Base-by-base conservation (phyloP, 2,113 vertebrate genomes). In the Amazona vittata region DNA sequence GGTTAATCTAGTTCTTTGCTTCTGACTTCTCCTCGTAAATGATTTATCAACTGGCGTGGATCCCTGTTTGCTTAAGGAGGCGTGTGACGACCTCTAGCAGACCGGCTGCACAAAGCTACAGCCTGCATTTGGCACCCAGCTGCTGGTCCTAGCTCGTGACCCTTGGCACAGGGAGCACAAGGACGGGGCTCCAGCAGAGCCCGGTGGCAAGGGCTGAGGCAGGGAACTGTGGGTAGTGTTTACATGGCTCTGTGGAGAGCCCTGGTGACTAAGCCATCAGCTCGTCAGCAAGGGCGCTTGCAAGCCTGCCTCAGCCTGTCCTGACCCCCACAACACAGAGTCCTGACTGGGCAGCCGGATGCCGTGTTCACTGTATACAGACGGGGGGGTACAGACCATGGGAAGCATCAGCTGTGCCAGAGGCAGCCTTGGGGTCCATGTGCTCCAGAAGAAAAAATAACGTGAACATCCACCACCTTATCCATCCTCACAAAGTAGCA, bases 41-140 rank as follows among this genome's bases (percentile, higher is more conserved):
- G 96, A 97, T 97, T 97, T 97, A 97, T 97, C 96, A 96, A 89
- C 89, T 97, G 97, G 97, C 97, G 44, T 95, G 96, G 97, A 97
- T 97, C 96, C 96, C 96, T 97, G 96, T 97, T 97, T 97, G 94
- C 93, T 97, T 94, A 97, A 97, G 97, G 97, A 97, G 97, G 97
- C 92, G 96, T 96, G 91, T 97, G 90, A 93, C 21, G 94, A 97
- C 97, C 96, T 97, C 97, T 96, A 59, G 80, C 87, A 96, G 94
- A 69, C 78, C 5, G 35, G 84, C 96, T 76, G 87, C 95, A 89
- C 93, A 89, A 71, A 96, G 74, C 96, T 79, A 33, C 86, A 86
- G 96, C 88, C 96, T 9, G 6, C 49, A 8, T 87, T 94, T 93
- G 97, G 95, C 95, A 95, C 83, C 89, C 31, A 7, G 50, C 67